Base-by-base conservation (phyloP, 1,140 invertebrate species). In the Rhagoletis pomonella region DNA sequence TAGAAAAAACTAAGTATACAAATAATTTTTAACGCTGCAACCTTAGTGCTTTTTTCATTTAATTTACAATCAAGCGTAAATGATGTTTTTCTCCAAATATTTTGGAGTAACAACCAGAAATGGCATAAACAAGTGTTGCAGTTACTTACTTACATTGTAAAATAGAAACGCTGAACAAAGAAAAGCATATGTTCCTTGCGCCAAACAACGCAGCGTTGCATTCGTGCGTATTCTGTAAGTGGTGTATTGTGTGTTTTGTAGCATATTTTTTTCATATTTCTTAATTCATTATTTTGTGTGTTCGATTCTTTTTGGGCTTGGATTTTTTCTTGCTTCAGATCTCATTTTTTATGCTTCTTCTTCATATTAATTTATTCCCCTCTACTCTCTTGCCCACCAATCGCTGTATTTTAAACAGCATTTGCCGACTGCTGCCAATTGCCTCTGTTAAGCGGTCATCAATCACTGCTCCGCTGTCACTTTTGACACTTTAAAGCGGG, bases 401-500 rank as follows among this genome's bases (percentile, higher is more conserved):
- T 19, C 14, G 69, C 50, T 73, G 29, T 44, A 6, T 29, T 77
- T 19, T 77, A 50, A 62, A 14, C 69, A 3, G 17, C 69, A 9
- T 3, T n/a, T 1, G 47, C n/a, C 55, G 17, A 44, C 73, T 55
- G 17, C 47, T 9, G 17, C 2, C 73, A 19, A 81, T 81, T 55
- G 73, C 73, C 47, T 19, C 12, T 12, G 84, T 29, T 85, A 60
- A 85, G 39, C 29, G 59, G 14, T 60, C 29, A 85, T 85, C 84
- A 85, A 85, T 85, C 84, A 85, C 55, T 55, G 73, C 47, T 0
- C 0, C 50, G 19, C 59, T 60, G 84, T 59, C 84, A 85, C 2
- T 85, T 85, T 29, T 85, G 84, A 85, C 84, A 85, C 59, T 85
- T 62, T 85, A 17, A 85, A 85, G 58, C 5, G 58, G 19, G 29